phyloP scores from a whole-genome alignment of 2,888 invertebrate genomes.

The Drosophila diplacantha region DNA sequence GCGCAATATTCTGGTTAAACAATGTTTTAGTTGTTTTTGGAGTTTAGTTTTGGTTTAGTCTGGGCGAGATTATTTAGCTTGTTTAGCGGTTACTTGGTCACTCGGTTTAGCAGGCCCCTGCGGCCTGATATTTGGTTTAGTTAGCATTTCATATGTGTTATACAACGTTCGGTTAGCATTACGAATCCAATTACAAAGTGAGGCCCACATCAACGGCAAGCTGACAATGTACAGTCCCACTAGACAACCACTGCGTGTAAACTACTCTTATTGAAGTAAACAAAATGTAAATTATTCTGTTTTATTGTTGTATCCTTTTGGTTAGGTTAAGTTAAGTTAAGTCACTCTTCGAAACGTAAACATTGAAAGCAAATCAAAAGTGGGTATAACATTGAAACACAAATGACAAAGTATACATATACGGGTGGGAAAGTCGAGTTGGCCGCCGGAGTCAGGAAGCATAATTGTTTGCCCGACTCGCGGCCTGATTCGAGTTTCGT shows the following conservation, averaged over 20 bases:
- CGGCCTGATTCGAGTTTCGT: conserved; percentile 34
- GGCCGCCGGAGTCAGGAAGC: conserved; percentile 34
- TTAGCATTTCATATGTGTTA: conserved; percentile 48
- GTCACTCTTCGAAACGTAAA: conserved; percentile 49
- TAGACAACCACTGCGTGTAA: conserved; percentile 78
- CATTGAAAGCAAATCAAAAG: conserved; percentile 59
- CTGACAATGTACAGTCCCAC: conserved; percentile 80
- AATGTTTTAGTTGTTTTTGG: conserved; percentile 55
- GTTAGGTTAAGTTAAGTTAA: conserved; percentile 9
- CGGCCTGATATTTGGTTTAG: conserved; percentile 26
- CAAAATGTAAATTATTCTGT: conserved; percentile 59
- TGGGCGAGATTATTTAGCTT: conserved; percentile 55
- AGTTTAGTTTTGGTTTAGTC: conserved; percentile 65
- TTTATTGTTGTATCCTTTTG: conserved; percentile 28
- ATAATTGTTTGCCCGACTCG: conserved; percentile 41
- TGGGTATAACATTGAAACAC: conserved; percentile 57
- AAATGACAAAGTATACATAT: conserved; percentile 27
- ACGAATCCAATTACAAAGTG: conserved; percentile 75
- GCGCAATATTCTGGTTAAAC: conserved; percentile 78
- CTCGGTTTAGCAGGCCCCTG: conserved; percentile 35
- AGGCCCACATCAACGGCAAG: conserved; percentile 85
- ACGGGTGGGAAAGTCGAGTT: conserved; percentile 31
- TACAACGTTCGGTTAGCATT: conserved; percentile 63
- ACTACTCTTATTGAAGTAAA: conserved; percentile 78
- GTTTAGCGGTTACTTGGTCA: conserved; percentile 37